Evolutionary conservation across 2,797 vertebrate species (phyloP), one percentile per base, ranked within the genome.

Genomic region (Poliocrania exsul): DNA sequence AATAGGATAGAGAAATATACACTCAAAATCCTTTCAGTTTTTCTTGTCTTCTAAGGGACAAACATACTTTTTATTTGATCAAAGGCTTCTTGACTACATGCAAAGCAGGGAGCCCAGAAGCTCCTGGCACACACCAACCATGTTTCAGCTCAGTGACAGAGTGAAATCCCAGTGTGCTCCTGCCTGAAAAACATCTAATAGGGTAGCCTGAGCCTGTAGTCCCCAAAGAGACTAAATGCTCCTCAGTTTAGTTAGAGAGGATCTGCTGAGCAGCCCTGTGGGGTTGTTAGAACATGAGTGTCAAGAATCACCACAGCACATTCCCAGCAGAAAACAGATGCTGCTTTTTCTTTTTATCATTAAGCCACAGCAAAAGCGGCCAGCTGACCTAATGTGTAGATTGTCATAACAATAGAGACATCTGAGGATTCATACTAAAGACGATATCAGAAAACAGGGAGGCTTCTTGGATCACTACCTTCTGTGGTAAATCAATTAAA

Each of bases 121-220:
- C 44, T 84, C 19, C 42, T 50, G 35, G 38, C 42, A 47, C 51
- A 42, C 6, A 46, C 6, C 29, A 73, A 1, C 38, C 1, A 0
- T 16, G 40, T 37, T n/a, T 46, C 65, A 90, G 49, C 33, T 74
- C 18, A 0, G 0, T 16, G 24, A 6, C 2, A 3, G 21, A 37
- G 47, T 17, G 37, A 71, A 72, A 81, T 11, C 6, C 2, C 0
- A 0, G 5, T 38, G 19, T 58, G 31, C 31, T 69, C 8, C n/a
- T 72, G 21, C 35, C 50, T 28, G 9, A 33, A 14, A 24, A 54
- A 15, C 9, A 31, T 35, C 44, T 35, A 53, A 3, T 7, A 26
- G 26, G 51, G 40, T 28, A 89, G 23, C 33, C n/a, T 18, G 6
- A 42, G 20, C 15, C 5, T 25, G 9, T 33, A 28, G 53, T 44